Evolutionary conservation across 2,113 vertebrate species (phyloP).

Genomic region (Plotosus lineatus): DNA sequence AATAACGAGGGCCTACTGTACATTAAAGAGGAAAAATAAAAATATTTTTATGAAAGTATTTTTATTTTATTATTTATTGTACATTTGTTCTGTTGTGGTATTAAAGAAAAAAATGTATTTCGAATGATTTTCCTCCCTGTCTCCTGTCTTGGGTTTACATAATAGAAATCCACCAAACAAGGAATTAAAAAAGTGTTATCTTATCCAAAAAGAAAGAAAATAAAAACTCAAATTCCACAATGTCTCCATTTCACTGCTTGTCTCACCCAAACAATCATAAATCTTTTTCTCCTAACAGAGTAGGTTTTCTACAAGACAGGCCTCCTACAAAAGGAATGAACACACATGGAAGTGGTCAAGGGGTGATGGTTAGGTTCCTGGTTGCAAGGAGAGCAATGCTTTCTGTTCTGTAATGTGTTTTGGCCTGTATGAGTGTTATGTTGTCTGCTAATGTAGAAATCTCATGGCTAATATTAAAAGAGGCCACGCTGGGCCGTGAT

Average conservation of each 20-base stretch:
- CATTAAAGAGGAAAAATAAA: too few relatives aligned
- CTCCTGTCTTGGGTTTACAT: too few relatives aligned
- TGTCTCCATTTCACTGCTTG: background rate
- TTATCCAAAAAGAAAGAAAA: background rate
- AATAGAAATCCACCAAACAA: too few relatives aligned
- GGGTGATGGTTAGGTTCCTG: background rate
- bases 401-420: background rate
- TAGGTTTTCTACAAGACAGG: background rate
- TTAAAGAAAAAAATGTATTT: too few relatives aligned
- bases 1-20: too few relatives aligned
- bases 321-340: background rate
- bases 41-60: too few relatives aligned
- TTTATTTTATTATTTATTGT: too few relatives aligned
- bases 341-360: background rate
- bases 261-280: background rate
- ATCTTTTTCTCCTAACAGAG: background rate
- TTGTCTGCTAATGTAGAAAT: conserved; percentile 39
- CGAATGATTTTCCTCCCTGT: too few relatives aligned
- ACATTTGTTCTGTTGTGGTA: too few relatives aligned
- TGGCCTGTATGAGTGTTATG: background rate
- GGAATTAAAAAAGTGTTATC: too few relatives aligned
- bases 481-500: conserved; percentile 36
- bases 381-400: background rate
- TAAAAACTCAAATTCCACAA: background rate
- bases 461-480: conserved; percentile 18